These are phyloP conservation scores for Bombyx mori DNA, from an alignment of 1,140 invertebrate species.

Conservation along the genomic window DNA sequence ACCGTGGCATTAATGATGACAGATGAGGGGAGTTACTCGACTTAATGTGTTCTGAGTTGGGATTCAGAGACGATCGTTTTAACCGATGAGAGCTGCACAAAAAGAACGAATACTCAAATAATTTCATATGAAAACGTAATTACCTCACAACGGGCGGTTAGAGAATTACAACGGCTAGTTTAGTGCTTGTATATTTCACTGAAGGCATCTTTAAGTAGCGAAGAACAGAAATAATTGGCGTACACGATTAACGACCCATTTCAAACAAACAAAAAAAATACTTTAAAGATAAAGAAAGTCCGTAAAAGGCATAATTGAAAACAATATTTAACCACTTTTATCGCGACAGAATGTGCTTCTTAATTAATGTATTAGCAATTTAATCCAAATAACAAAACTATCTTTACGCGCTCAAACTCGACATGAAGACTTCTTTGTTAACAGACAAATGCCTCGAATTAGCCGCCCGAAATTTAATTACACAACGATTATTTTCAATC, in stretches of 20 bases:
- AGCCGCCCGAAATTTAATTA: slow-evolving; percentile 41
- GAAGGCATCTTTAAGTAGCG: background rate
- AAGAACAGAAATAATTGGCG: slow-evolving; percentile 1
- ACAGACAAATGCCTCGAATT: slow-evolving; percentile 41
- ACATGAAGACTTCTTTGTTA: slow-evolving; percentile 17
- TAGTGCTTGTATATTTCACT: background rate
- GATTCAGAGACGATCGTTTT: slow-evolving; percentile 34
- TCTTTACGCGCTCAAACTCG: slow-evolving; percentile 10
- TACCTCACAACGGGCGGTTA: background rate
- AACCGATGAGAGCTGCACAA: slow-evolving; percentile 31
- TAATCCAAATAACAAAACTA: slow-evolving; percentile 17
- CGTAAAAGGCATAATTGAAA: slow-evolving; percentile 18
- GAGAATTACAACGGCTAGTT: slow-evolving; percentile 1
- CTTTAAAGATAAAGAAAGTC: slow-evolving; percentile 11
- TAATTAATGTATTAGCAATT: slow-evolving; percentile 12
- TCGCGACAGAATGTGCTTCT: slow-evolving; percentile 10
- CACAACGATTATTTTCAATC: slow-evolving; percentile 27
- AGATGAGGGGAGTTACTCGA: slow-evolving; percentile 56
- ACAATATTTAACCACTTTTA: slow-evolving; percentile 17
- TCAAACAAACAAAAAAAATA: slow-evolving; percentile 5
- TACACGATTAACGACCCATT: slow-evolving; percentile 6
- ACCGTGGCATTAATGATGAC: slow-evolving; percentile 68
- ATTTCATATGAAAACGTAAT: slow-evolving; percentile 30
- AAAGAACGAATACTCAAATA: slow-evolving; percentile 40
- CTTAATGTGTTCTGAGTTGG: slow-evolving; percentile 55